Percentiles rank a stretch among this genome's conserved stretches.
These are phyloP conservation scores for Syngnathus typhle DNA, from an alignment of 2,113 vertebrate species.

Conservation along the genomic window DNA sequence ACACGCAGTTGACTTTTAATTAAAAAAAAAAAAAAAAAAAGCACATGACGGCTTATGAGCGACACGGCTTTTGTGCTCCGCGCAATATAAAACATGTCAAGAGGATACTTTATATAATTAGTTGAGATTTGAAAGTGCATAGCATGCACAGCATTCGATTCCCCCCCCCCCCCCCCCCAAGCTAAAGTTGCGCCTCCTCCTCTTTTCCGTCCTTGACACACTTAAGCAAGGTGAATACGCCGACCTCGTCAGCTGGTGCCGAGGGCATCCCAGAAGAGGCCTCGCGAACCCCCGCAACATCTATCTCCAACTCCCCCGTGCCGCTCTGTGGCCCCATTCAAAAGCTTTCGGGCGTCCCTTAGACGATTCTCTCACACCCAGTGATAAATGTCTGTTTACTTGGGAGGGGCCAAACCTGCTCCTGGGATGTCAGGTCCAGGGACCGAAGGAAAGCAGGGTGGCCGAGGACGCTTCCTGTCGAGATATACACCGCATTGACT, in stretches of 20 bases:
- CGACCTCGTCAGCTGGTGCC: conserved; percentile 72
- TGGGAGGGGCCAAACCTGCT: conserved; percentile 66
- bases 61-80: conserved; percentile 18
- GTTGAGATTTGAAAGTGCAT: conserved; percentile 5
- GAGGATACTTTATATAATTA: conserved; percentile 22
- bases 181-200: conserved; percentile 48
- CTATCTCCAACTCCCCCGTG: conserved; percentile 66
- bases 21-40: conserved; percentile 29
- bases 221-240: conserved; percentile 70
- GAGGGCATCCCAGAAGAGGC: conserved; percentile 61
- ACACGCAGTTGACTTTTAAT: conserved; percentile 22
- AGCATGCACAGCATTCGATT: conserved; percentile 5
- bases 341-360: conserved; percentile 64
- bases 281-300: conserved; percentile 64
- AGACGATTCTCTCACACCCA: conserved; percentile 64
- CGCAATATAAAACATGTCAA: conserved; percentile 31
- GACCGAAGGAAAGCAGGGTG: conserved; percentile 15
- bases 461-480: not conserved
- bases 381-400: conserved; percentile 80
- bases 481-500: not conserved
- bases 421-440: conserved; percentile 40
- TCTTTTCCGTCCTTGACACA: conserved; percentile 72
- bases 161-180: not conserved
- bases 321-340: conserved; percentile 56
- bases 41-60: conserved; percentile 25